Evolutionary conservation across 2,113 vertebrate species (phyloP).

Genomic region (Heterocephalus glaber): DNA sequence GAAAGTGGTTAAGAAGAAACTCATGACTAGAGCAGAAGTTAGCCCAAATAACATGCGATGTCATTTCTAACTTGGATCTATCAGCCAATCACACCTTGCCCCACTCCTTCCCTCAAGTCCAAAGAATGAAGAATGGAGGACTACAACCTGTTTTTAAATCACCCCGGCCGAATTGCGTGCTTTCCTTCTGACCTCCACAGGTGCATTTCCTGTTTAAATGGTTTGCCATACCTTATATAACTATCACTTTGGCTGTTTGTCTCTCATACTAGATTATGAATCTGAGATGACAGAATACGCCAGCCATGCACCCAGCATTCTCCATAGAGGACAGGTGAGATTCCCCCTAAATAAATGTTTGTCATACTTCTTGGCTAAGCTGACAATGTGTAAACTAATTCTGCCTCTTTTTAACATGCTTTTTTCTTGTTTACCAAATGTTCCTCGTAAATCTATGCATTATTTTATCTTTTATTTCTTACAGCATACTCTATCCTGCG

Average conservation of each 20-base stretch:
- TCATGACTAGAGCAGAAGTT: neutral
- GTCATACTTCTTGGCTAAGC: neutral
- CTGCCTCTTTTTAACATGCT: neutral
- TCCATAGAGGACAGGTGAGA: fast-evolving
- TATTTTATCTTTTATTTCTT: neutral
- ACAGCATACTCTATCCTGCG: neutral
- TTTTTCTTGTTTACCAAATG: neutral
- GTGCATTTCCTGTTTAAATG: neutral
- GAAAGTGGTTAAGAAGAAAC: neutral
- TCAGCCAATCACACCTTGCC: neutral
- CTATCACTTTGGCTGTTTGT: too few relatives aligned
- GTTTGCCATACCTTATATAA: neutral
- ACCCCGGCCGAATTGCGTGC: neutral
- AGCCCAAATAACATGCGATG: neutral
- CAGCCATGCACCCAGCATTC: neutral
- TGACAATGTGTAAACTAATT: neutral
- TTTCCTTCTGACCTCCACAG: neutral
- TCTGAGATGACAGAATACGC: fast-evolving
- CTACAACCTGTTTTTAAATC: too few relatives aligned
- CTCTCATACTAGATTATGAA: too few relatives aligned
- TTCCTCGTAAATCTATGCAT: neutral
- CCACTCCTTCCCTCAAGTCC: neutral
- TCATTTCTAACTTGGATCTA: neutral
- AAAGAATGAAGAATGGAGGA: neutral
- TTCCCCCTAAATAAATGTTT: too few relatives aligned